Evolutionary conservation across 2,113 vertebrate species (phyloP), one percentile per base, ranked within the genome.

Genomic region (Nansenia antarctica): DNA sequence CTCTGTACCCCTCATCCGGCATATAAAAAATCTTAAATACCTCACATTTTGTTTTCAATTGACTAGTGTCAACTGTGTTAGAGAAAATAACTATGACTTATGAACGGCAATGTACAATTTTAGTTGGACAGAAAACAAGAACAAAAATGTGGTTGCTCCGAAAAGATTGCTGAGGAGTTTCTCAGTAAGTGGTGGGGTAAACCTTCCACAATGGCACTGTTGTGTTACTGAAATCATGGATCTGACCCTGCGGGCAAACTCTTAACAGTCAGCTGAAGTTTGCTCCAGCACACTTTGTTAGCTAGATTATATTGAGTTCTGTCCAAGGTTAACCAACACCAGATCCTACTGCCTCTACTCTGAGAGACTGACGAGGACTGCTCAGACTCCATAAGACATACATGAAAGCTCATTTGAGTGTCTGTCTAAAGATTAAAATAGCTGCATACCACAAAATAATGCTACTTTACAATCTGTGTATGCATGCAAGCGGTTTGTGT

Each of bases 171-270:
- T 42, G 39, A 4, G 39, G 12, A 42, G 14, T 42, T 42, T 18
- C 39, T 18, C 39, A 42, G 39, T 42, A 42, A 42, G 39, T 42
- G 39, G 12, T 42, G 39, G 14, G 14, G 12, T 42, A 5, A 42
- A 42, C 3, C 12, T 15, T 3, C 39, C 39, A 18, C 39, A 5
- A 5, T 24, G 57, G 52, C 72, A 68, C 53, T 79, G 59, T 45
- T 84, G 65, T 71, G 71, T 59, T 76, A 37, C 71, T 74, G 71
- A 78, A 85, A 77, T 82, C 76, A 79, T 77, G 61, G 53, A 70
- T 78, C 45, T 32, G 26, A 79, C 72, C 69, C 76, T 79, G 68
- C 9, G 34, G 81, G 74, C 62, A 86, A 52, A 61, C 82, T 66
- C 49, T 70, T 74, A 78, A 73, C 65, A 70, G 74, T 12, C 1